phyloP scores from a whole-genome alignment of 1,140 invertebrate genomes.

The Agraylea sexmaculata region DNA sequence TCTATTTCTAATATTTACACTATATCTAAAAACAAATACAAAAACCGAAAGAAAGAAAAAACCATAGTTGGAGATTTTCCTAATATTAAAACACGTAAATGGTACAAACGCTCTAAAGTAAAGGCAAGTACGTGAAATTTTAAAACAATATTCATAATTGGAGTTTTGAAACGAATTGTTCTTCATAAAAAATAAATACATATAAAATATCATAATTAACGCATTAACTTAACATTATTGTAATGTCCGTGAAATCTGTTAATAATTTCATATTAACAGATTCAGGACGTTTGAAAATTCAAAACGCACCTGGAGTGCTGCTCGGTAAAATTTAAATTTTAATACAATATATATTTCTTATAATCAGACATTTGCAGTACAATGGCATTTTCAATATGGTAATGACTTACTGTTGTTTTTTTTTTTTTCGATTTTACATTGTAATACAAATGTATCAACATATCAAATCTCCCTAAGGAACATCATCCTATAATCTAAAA shows the following conservation, averaged over 20 bases:
- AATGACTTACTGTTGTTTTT: background rate
- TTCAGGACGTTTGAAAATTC: too few species aligned
- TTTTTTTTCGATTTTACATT: background rate
- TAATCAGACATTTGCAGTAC: background rate
- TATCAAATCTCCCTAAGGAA: too few species aligned
- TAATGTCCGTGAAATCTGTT: constrained; percentile 13
- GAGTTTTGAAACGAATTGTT: constrained; percentile 6
- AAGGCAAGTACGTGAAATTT: background rate
- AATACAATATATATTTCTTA: constrained; percentile 1
- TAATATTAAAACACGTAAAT: constrained; percentile 1
- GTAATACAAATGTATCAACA: too few species aligned
- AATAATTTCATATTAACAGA: constrained; percentile 13
- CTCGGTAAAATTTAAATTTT: constrained; percentile 3
- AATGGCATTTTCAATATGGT: background rate
- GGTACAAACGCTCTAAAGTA: background rate
- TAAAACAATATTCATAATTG: background rate
- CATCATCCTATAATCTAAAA: too few species aligned
- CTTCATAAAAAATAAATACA: constrained; percentile 6
- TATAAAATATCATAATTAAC: constrained; percentile 4
- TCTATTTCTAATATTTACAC: constrained; percentile 8
- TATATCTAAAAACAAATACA: constrained; percentile 8
- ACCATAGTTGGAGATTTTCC: constrained; percentile 6
- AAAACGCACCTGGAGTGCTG: constrained; percentile 4
- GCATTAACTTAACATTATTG: constrained; percentile 2
- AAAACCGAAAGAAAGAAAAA: constrained; percentile 3